A percentile compares a stretch with the other conserved stretches of the same genome.
phyloP scores from a whole-genome alignment of 2,797 vertebrate species.

The Masticophis lateralis region DNA sequence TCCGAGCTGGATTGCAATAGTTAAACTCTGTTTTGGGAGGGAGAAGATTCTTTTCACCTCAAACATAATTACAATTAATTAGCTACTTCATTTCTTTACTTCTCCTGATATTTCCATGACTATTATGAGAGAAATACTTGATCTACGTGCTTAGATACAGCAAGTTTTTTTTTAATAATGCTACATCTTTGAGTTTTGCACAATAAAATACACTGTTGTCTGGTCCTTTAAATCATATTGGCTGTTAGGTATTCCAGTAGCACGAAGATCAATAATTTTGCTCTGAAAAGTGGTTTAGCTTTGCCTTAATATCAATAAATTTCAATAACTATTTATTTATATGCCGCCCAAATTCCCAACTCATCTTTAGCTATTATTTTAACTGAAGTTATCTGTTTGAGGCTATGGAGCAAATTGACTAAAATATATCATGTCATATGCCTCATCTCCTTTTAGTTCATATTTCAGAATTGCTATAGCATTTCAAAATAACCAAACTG shows the following conservation, averaged over 20 bases:
- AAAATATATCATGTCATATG: background rate
- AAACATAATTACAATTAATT: constrained; percentile 37
- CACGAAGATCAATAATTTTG: constrained; percentile 11
- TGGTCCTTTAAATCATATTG: constrained; percentile 5
- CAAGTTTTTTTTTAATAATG: constrained; percentile 17
- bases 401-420: background rate
- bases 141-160: constrained; percentile 30
- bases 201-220: background rate
- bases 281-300: background rate
- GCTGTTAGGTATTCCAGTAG: background rate
- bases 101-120: constrained; percentile 36
- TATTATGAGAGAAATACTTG: constrained; percentile 8
- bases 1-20: constrained; percentile 45
- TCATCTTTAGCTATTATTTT: background rate
- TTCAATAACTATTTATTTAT: background rate
- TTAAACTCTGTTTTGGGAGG: background rate
- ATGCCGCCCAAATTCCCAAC: background rate
- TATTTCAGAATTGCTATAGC: background rate
- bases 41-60: background rate
- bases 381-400: background rate
- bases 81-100: constrained; percentile 34
- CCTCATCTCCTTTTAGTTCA: background rate
- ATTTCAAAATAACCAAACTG: background rate
- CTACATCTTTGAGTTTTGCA: constrained; percentile 8
- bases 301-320: background rate